Conservation (phyloP, 2,888 invertebrate species). For the Zygogramma bicolorata region DNA sequence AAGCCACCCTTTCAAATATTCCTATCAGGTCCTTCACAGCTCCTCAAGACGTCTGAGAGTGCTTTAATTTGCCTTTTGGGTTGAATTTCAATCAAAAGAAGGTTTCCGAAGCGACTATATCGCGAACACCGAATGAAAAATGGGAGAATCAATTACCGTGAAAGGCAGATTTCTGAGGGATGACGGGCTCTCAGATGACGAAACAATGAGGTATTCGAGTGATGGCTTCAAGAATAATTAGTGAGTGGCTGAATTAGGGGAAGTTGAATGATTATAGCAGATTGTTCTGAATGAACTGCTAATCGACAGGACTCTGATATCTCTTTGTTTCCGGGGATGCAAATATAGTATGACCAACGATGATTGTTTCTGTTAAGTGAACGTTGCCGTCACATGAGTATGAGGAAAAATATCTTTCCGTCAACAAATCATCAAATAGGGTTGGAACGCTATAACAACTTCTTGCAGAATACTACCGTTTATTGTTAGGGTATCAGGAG, state of each 20-base stretch:
- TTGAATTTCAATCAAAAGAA: neutral
- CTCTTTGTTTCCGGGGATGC: no score
- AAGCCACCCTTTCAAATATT: constrained; percentile 11
- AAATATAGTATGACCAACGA: no score
- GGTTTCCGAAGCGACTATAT: neutral
- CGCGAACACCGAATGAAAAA: neutral
- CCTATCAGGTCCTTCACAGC: constrained; percentile 20
- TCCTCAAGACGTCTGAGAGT: neutral
- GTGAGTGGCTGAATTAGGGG: neutral
- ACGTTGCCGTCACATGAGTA: no score
- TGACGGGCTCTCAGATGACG: neutral
- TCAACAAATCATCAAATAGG: no score
- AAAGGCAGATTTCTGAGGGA: neutral
- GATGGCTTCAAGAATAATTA: neutral
- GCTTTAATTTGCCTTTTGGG: constrained; percentile 17
- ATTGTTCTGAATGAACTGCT: no score
- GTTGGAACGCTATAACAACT: no score
- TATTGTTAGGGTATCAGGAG: no score
- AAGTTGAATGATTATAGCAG: no score
- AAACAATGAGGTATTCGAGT: neutral
- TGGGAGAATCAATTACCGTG: neutral
- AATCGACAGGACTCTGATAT: no score
- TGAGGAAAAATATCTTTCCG: no score
- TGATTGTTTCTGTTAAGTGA: no score
- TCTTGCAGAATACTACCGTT: no score